phyloP scores from a whole-genome alignment of 2,888 invertebrate genomes.

The Adela reaumurella region DNA sequence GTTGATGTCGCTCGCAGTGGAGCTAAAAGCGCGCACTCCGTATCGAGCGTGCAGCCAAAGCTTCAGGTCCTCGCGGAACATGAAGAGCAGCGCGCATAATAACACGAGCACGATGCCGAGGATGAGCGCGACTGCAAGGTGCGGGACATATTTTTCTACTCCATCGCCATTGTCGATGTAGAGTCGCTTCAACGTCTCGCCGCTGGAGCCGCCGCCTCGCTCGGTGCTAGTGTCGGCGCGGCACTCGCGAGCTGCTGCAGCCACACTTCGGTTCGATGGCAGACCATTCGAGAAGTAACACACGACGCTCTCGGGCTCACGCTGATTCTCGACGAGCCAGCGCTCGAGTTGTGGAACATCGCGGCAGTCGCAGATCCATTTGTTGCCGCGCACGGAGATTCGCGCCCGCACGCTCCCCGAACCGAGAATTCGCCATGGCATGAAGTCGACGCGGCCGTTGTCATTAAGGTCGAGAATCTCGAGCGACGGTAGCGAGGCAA shows the following conservation, averaged over 20 bases:
- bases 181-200: slow-evolving; percentile 51
- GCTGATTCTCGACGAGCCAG: slow-evolving; percentile 66
- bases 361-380: slow-evolving; percentile 81
- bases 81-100: slow-evolving; percentile 65
- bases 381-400: slow-evolving; percentile 72
- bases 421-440: slow-evolving; percentile 68
- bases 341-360: slow-evolving; percentile 65
- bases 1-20: slow-evolving; percentile 51
- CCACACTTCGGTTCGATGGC: slow-evolving; percentile 49
- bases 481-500: slow-evolving; percentile 67
- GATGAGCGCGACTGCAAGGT: slow-evolving; percentile 68
- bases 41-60: slow-evolving; percentile 77
- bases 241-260: slow-evolving; percentile 52
- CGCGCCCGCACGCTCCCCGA: slow-evolving; percentile 64
- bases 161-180: slow-evolving; percentile 63
- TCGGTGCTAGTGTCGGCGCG: slow-evolving; percentile 62
- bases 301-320: slow-evolving; percentile 64
- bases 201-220: slow-evolving; percentile 54
- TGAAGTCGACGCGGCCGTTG: slow-evolving; percentile 73
- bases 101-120: slow-evolving; percentile 67
- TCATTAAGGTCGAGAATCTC: slow-evolving; percentile 72
- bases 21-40: slow-evolving; percentile 70
- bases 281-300: slow-evolving; percentile 58
- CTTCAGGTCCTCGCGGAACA: slow-evolving; percentile 73
- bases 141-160: slow-evolving; percentile 70